Conservation (phyloP, 2,888 invertebrate genomes). For the Ametastegia equiseti region DNA sequence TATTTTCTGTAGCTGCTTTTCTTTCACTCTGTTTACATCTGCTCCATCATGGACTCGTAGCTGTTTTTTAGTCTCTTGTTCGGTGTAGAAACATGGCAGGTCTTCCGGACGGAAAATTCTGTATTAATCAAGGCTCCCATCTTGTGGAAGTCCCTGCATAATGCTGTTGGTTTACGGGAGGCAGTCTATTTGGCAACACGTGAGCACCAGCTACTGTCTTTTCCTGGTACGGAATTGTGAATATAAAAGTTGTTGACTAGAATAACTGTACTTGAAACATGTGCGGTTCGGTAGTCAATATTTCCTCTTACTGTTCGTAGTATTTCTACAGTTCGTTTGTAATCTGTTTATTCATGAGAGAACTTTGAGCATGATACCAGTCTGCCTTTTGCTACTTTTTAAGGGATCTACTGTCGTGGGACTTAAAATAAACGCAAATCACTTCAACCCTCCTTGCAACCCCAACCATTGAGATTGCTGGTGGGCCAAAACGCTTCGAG, state of each 20-base stretch:
- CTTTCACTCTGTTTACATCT: too few relatives aligned
- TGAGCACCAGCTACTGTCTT: neutral
- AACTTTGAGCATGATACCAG: neutral
- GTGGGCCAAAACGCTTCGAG: slow-evolving; percentile 5
- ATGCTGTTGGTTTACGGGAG: neutral
- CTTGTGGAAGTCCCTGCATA: neutral
- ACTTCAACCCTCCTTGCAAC: neutral
- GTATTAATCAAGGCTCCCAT: too few relatives aligned
- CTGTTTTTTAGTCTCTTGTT: neutral
- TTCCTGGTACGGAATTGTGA: neutral
- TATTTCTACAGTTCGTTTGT: slow-evolving; percentile 7
- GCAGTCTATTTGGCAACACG: neutral
- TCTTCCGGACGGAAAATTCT: too few relatives aligned
- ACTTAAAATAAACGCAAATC: neutral
- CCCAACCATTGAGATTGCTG: neutral
- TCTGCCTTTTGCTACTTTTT: neutral
- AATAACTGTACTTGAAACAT: neutral
- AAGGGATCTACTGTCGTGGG: neutral
- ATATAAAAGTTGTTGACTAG: neutral
- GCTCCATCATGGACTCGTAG: neutral
- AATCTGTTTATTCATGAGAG: slow-evolving; percentile 10
- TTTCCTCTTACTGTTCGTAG: neutral
- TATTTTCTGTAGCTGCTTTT: neutral
- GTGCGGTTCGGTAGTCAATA: neutral
- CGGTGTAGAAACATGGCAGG: neutral